phyloP scores from a whole-genome alignment of 2,888 invertebrate species.

The Cantharis lateralis region DNA sequence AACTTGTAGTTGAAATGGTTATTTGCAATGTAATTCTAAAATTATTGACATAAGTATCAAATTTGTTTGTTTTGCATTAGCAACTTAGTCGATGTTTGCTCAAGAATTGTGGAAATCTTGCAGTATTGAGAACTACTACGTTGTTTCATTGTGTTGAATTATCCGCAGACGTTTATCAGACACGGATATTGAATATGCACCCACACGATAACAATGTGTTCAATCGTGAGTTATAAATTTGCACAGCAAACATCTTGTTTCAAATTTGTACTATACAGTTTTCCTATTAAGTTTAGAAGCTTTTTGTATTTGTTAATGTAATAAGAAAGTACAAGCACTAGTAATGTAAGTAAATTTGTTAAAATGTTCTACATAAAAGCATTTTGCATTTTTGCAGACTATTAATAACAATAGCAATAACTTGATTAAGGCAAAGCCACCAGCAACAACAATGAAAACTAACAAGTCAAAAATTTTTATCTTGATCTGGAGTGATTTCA shows the following conservation, averaged over 20 bases:
- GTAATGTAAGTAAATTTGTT: not conserved
- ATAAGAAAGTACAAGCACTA: not conserved
- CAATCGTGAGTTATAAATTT: slow-evolving; percentile 18
- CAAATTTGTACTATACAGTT: not conserved
- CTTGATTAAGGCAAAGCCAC: too few relatives aligned
- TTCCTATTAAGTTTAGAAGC: not conserved
- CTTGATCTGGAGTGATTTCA: too few relatives aligned
- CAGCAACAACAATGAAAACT: too few relatives aligned
- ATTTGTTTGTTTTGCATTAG: slow-evolving; percentile 43
- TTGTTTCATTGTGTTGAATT: slow-evolving; percentile 43
- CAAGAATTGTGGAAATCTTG: slow-evolving; percentile 43
- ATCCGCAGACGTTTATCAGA: slow-evolving; percentile 42
- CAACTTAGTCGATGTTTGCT: slow-evolving; percentile 40
- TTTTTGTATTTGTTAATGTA: not conserved
- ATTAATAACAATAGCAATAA: too few relatives aligned
- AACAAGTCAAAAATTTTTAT: too few relatives aligned
- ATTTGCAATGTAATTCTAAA: slow-evolving; percentile 37
- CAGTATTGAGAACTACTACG: slow-evolving; percentile 39
- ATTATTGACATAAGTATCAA: slow-evolving; percentile 42
- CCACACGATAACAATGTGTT: slow-evolving; percentile 19
- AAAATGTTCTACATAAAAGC: not conserved
- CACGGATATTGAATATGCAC: slow-evolving; percentile 38
- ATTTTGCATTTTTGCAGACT: too few relatives aligned
- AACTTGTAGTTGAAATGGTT: not conserved
- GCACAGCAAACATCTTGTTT: slow-evolving; percentile 7